Percentiles rank a stretch among this genome's conserved stretches.
These are phyloP conservation scores for Epinephelus cyanopodus DNA, from an alignment of 2,113 vertebrate species.

Conservation along the genomic window DNA sequence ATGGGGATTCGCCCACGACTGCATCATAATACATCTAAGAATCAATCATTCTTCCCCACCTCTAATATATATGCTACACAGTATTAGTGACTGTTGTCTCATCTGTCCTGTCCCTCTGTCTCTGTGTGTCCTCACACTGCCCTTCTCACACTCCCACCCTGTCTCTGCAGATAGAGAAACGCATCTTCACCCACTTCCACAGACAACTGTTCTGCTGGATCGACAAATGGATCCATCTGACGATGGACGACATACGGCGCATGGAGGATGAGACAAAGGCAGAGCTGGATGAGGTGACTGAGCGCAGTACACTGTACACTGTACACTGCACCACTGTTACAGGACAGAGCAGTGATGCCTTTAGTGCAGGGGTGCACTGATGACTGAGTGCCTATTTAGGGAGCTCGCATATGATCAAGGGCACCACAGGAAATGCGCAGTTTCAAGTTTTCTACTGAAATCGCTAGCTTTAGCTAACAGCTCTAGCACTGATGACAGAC, in stretches of 20 bases:
- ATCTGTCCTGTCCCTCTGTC: not conserved
- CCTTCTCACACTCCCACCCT: not conserved
- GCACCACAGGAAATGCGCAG: too few relatives aligned
- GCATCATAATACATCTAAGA: too few relatives aligned
- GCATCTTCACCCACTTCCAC: conserved; percentile 96
- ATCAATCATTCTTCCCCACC: too few relatives aligned
- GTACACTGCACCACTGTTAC: not conserved
- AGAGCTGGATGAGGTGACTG: conserved; percentile 92
- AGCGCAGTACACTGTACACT: not conserved
- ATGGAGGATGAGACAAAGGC: conserved; percentile 96
- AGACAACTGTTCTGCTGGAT: conserved; percentile 97
- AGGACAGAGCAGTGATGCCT: not conserved
- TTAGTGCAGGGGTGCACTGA: not conserved
- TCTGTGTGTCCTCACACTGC: not conserved
- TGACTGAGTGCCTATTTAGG: too few relatives aligned
- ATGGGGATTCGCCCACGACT: too few relatives aligned
- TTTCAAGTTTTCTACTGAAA: too few relatives aligned
- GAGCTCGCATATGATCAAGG: too few relatives aligned
- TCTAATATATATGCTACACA: too few relatives aligned
- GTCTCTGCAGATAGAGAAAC: conserved; percentile 89
- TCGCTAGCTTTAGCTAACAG: too few relatives aligned
- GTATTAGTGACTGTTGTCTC: too few relatives aligned
- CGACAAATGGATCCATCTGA: conserved; percentile 92
- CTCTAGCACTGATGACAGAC: too few relatives aligned
- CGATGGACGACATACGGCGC: conserved; percentile 96